Conservation (phyloP, 2,113 vertebrate species). For the Cinclus mexicanus region DNA sequence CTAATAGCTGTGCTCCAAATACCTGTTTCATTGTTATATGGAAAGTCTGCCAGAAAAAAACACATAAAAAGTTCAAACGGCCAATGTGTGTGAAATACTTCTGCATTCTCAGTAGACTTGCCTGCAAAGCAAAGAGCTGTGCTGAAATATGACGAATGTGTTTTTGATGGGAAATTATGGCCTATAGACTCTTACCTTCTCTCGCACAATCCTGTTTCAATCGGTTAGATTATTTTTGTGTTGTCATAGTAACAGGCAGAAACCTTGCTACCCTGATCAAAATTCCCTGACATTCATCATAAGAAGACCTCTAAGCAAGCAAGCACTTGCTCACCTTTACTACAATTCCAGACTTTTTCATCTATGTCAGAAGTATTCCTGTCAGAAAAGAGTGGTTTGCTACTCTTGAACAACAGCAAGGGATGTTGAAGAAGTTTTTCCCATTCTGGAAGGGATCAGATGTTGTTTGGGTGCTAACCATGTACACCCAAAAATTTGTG, state of each 20-base stretch:
- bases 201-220: background rate
- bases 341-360: background rate
- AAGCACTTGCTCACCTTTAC: background rate
- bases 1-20: background rate
- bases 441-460: background rate
- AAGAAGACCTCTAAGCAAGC: background rate
- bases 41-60: background rate
- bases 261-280: background rate
- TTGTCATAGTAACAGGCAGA: slow-evolving; percentile 7
- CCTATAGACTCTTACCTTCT: background rate
- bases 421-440: background rate
- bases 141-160: background rate
- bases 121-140: background rate
- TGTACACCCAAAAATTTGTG: background rate
- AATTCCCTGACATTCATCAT: background rate
- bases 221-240: background rate
- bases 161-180: background rate
- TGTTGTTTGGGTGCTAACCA: rapidly evolving
- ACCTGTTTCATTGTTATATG: background rate
- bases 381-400: background rate
- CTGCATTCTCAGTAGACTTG: background rate
- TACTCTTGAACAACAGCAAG: background rate
- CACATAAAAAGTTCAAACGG: background rate
- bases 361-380: background rate
- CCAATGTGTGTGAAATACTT: background rate